A percentile compares a stretch with the other conserved stretches of the same genome.
Evolutionary conservation across 2,888 invertebrate genomes (phyloP).

Genomic region (Apomyelois bistriatella): DNA sequence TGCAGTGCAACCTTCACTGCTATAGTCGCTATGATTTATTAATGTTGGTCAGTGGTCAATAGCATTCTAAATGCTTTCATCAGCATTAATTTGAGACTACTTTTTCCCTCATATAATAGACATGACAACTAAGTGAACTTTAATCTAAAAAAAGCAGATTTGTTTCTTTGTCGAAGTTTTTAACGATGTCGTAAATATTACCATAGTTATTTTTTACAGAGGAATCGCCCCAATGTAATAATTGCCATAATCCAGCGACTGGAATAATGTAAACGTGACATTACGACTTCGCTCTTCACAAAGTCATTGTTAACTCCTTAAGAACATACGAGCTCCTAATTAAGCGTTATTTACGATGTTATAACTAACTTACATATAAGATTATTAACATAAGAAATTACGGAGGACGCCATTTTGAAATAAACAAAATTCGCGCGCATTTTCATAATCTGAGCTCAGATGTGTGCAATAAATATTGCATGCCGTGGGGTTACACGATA

Average conservation of each 20-base stretch:
- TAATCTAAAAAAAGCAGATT: too few species aligned
- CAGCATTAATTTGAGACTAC: too few species aligned
- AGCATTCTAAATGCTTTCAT: too few species aligned
- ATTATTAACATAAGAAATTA: background rate
- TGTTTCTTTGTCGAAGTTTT: too few species aligned
- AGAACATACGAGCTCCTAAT: constrained; percentile 8
- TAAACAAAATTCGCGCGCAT: background rate
- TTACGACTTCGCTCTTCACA: background rate
- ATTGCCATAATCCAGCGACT: background rate
- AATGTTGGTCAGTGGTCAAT: too few species aligned
- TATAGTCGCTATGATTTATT: too few species aligned
- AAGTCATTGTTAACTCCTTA: constrained; percentile 11
- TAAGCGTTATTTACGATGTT: constrained; percentile 9
- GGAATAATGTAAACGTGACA: background rate
- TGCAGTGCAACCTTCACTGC: too few species aligned
- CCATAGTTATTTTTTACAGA: too few species aligned
- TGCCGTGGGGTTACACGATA: constrained; percentile 61
- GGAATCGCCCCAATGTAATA: too few species aligned
- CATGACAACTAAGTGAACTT: too few species aligned
- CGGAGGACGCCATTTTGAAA: background rate
- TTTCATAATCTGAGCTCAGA: constrained; percentile 54
- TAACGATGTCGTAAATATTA: too few species aligned
- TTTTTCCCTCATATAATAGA: too few species aligned
- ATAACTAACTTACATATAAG: constrained; percentile 5
- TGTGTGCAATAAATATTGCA: constrained; percentile 69